Percentiles rank a stretch among this genome's conserved stretches.
Conservation (phyloP, 64 coral and sea anemone genomes). For the Anthopleura sola region DNA sequence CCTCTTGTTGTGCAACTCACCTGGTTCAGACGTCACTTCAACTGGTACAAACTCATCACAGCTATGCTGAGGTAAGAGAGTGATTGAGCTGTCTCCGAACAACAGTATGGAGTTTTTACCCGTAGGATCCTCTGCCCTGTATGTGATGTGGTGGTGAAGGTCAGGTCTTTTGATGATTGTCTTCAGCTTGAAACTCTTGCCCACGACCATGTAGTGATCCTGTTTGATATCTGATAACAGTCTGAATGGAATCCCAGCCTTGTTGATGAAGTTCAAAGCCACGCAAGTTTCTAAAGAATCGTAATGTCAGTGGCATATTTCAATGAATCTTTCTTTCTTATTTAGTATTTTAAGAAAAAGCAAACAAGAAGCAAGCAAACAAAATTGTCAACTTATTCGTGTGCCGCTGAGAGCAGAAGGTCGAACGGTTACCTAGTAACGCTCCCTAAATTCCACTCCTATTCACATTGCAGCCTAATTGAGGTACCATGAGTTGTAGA, state of each 20-base stretch:
- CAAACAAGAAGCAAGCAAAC: too few species aligned
- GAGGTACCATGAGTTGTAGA: too few species aligned
- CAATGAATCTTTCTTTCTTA: too few species aligned
- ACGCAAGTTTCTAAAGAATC: slow-evolving; percentile 10
- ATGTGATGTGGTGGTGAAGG: slow-evolving; percentile 16
- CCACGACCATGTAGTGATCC: neutral
- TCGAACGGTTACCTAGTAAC: too few species aligned
- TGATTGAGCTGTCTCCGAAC: neutral
- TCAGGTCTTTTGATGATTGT: slow-evolving; percentile 20
- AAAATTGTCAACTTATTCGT: too few species aligned
- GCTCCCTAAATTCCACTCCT: too few species aligned
- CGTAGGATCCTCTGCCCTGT: neutral
- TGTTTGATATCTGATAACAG: slow-evolving; percentile 1
- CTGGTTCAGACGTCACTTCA: slow-evolving; percentile 1
- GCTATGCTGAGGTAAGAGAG: neutral
- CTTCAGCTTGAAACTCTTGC: neutral
- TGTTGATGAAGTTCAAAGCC: slow-evolving; percentile 24
- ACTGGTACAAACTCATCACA: slow-evolving; percentile 19
- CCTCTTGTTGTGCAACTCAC: neutral
- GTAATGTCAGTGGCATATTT: too few species aligned
- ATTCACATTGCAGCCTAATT: too few species aligned
- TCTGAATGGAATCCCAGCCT: neutral
- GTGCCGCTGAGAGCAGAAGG: too few species aligned
- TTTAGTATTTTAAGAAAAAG: too few species aligned
- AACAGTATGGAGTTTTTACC: neutral